Evolutionary conservation across 2,888 invertebrate genomes (phyloP), one percentile per base, ranked within the genome.

Genomic region (Agonopterix subpropinquella): DNA sequence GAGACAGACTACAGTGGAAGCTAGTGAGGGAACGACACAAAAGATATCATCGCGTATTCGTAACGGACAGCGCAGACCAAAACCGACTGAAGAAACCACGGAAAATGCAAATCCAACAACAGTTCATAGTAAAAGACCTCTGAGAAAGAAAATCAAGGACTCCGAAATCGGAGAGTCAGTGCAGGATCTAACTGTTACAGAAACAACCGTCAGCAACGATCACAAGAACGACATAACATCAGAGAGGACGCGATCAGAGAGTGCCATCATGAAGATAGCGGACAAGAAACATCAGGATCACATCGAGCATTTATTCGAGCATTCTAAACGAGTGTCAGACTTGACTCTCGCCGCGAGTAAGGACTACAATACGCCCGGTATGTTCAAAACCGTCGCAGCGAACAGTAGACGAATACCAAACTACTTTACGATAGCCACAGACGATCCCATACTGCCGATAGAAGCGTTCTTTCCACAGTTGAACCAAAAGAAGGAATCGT

Each of bases 381-480:
- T 92, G 80, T 93, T 93, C 69, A 93, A 93, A 73, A 91, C 92
- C 0, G 90, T 93, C 0, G 89, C 92, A 1, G 86, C 86, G 1
- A 89, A 86, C 48, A 92, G 91, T 58, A 89, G 93, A 56, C 83
- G 91, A 59, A 91, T 92, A 64, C 91, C 92, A 3, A 91, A 90
- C 62, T 92, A 93, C 63, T 93, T 94, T 59, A 93, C 93, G 15
- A 91, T 95, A 75, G 92, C 93, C 1, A 94, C 94, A 0, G 94
- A 95, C 57, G 94, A 95, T 68, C 94, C 95, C 0, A 94, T 94
- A 47, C 80, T 95, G 46, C 95, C 95, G 0, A 93, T 95, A 54
- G 94, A 95, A 77, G 94, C 94, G 0, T 94, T 95, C 77, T 95
- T 95, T 69, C 93, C 94, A 11, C 93, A 93, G 67, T 72, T 94